These are phyloP conservation scores for Meandrusa payeni DNA, from an alignment of 2,888 invertebrate species.

Conservation along the genomic window DNA sequence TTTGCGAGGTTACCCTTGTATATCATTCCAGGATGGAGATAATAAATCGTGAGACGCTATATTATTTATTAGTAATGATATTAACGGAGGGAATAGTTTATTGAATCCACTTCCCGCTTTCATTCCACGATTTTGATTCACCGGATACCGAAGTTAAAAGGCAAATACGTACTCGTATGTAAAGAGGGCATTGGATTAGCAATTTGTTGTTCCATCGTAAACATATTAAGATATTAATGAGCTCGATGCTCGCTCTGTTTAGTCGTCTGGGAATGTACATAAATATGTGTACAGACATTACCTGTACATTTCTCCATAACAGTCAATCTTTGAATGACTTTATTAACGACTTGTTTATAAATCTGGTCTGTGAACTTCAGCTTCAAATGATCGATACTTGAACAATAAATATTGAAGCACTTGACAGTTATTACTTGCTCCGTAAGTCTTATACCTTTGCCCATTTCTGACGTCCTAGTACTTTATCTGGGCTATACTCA, in stretches of 20 bases:
- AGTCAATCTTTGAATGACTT: conserved; percentile 12
- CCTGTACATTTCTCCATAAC: conserved; percentile 15
- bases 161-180: background rate
- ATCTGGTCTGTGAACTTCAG: conserved; percentile 16
- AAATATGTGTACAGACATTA: conserved; percentile 19
- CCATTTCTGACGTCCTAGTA: conserved; percentile 18
- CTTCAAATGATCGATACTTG: conserved; percentile 6
- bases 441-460: conserved; percentile 16
- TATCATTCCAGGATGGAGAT: conserved; percentile 30
- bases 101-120: conserved; percentile 33
- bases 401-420: conserved; percentile 18
- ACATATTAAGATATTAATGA: background rate
- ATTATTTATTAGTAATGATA: conserved; percentile 33
- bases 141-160: conserved; percentile 32
- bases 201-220: conserved; percentile 1
- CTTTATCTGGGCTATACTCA: conserved; percentile 9
- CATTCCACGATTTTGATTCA: conserved; percentile 31
- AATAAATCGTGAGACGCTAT: conserved; percentile 37
- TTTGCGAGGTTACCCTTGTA: conserved; percentile 30
- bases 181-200: conserved; percentile 5
- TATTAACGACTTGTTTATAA: conserved; percentile 17
- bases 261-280: conserved; percentile 5
- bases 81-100: conserved; percentile 30
- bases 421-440: conserved; percentile 22
- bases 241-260: background rate